A percentile compares a stretch with the other conserved stretches of the same genome.
Conservation (phyloP, 2,113 vertebrate species). For the Piliocolobus tephrosceles region DNA sequence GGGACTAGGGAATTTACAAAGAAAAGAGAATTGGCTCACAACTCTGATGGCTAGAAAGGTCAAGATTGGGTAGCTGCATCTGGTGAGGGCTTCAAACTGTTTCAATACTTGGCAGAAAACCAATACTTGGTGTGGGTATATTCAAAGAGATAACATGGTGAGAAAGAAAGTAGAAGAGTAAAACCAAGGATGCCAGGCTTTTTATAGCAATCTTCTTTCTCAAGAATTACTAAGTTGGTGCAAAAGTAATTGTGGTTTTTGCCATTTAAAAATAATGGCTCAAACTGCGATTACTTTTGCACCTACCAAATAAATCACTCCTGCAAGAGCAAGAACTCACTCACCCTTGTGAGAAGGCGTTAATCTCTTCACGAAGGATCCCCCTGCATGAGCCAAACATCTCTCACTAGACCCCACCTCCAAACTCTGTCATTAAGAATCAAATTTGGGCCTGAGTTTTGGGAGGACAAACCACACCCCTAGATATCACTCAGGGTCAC, state of each 20-base stretch:
- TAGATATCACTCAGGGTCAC: not conserved
- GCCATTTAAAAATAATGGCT: too few species aligned
- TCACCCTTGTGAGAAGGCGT: not conserved
- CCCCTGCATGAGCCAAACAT: not conserved
- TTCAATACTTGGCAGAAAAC: not conserved
- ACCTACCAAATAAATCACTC: too few species aligned
- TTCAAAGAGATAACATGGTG: not conserved
- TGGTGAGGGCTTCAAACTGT: not conserved
- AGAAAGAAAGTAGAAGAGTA: not conserved
- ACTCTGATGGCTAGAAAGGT: not conserved
- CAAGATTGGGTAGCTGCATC: not conserved
- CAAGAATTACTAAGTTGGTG: not conserved
- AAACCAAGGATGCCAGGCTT: not conserved
- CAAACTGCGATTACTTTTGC: too few species aligned
- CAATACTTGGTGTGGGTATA: too few species aligned
- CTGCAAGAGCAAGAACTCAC: not conserved
- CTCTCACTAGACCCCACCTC: not conserved
- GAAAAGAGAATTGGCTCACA: not conserved
- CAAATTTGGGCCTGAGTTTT: not conserved
- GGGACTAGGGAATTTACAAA: not conserved
- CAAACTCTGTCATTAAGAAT: not conserved
- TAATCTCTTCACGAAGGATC: not conserved
- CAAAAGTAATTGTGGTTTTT: too few species aligned
- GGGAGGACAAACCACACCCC: not conserved
- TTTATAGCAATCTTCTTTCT: not conserved